Conservation (phyloP, 2,113 vertebrate genomes). For the Engraulis encrasicolus region DNA sequence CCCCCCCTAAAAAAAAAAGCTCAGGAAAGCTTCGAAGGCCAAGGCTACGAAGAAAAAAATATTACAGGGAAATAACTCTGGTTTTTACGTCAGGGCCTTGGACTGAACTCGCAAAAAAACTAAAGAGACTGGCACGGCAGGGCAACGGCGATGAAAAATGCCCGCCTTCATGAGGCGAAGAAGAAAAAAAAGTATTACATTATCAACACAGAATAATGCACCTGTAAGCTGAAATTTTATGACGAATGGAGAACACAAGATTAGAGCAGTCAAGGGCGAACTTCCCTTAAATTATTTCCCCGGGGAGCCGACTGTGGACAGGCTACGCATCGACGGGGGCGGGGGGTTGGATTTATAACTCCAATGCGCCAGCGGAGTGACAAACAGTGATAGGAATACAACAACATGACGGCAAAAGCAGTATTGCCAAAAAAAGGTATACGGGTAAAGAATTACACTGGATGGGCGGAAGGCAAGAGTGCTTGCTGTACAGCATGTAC, state of each 20-base stretch:
- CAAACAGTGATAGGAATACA: slow-evolving; percentile 15
- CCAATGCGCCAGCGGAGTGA: slow-evolving; percentile 25
- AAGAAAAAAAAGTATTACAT: slow-evolving; percentile 18
- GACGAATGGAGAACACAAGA: slow-evolving; percentile 27
- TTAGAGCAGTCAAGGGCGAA: slow-evolving; percentile 35
- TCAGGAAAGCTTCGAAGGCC: slow-evolving; percentile 22
- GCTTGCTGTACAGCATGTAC: neutral
- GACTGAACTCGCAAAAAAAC: neutral
- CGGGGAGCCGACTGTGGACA: neutral
- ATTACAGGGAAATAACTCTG: slow-evolving; percentile 29
- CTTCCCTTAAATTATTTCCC: slow-evolving; percentile 36
- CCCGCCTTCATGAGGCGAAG: neutral
- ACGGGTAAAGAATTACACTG: neutral
- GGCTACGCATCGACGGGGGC: slow-evolving; percentile 16
- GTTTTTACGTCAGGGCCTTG: slow-evolving; percentile 21
- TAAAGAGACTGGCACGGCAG: neutral
- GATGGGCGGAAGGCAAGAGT: neutral
- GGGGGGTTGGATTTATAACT: slow-evolving; percentile 41
- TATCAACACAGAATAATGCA: slow-evolving; percentile 27
- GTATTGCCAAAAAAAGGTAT: neutral
- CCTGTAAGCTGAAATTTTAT: slow-evolving; percentile 39
- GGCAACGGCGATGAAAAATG: slow-evolving; percentile 22
- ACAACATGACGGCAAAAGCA: neutral
- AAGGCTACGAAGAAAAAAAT: neutral
- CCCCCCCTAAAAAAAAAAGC: neutral